phyloP scores from a whole-genome alignment of 2,888 invertebrate genomes.

The Ichneumoninae sp. region DNA sequence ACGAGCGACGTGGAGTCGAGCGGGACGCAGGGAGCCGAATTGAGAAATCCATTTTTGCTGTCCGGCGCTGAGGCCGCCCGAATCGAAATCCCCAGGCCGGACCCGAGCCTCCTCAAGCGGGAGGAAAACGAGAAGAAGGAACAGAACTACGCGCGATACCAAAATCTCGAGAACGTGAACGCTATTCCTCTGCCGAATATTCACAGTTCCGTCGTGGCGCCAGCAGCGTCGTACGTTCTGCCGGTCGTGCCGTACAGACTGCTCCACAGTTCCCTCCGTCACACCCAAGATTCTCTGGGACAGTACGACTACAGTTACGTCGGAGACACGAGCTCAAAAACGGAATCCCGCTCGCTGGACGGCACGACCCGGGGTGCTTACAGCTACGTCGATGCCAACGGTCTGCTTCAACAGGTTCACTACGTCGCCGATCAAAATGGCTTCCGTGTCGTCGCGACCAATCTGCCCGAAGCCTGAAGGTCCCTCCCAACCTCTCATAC shows the following conservation, averaged over 20 bases:
- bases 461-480: constrained; percentile 85
- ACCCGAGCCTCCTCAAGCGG: constrained; percentile 65
- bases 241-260: constrained; percentile 77
- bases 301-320: constrained; percentile 88
- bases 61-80: constrained; percentile 73
- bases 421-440: constrained; percentile 88
- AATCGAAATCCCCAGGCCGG: constrained; percentile 75
- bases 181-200: constrained; percentile 54
- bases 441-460: constrained; percentile 88
- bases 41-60: constrained; percentile 75
- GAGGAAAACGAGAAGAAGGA: constrained; percentile 26
- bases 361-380: constrained; percentile 89
- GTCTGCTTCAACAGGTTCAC: constrained; percentile 88
- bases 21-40: constrained; percentile 11
- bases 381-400: constrained; percentile 89
- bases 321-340: constrained; percentile 88
- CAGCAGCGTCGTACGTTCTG: constrained; percentile 71
- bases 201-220: constrained; percentile 47
- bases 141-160: constrained; percentile 23
- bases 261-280: constrained; percentile 83
- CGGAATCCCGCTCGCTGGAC: constrained; percentile 87
- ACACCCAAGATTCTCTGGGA: constrained; percentile 86
- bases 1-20: constrained; percentile 42
- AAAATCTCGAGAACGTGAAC: constrained; percentile 40
- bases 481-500: not conserved